Conservation (phyloP, 2,888 invertebrate species). For the Lepidonotus clava region DNA sequence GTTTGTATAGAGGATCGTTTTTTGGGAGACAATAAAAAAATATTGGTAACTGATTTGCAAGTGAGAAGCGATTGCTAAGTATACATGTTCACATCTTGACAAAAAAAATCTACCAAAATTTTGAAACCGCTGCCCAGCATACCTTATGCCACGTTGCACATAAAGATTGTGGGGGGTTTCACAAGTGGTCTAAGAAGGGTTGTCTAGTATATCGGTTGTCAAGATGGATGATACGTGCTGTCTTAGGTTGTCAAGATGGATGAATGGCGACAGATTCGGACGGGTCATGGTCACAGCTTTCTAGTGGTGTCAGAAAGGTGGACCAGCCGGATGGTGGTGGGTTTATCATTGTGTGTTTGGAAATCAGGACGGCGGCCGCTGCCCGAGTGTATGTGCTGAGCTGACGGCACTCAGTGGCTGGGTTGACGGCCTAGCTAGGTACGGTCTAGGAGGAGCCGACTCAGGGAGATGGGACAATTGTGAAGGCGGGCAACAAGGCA, state of each 20-base stretch:
- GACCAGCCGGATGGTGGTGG: no score
- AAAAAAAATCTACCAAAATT: neutral
- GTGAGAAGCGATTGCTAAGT: no score
- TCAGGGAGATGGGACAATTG: neutral
- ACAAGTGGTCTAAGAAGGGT: neutral
- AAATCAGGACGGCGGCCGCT: no score
- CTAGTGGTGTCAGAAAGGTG: conserved; percentile 7
- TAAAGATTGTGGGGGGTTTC: neutral
- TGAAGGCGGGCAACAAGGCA: neutral
- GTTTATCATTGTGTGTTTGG: no score
- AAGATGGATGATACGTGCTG: neutral
- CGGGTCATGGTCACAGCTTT: no score
- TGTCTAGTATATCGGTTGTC: conserved; percentile 16
- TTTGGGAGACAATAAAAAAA: no score
- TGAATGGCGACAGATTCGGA: neutral
- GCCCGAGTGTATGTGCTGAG: neutral
- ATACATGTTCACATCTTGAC: no score
- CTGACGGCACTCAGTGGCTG: no score
- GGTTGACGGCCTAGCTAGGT: neutral
- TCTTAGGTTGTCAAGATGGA: conserved; percentile 17
- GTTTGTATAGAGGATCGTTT: no score
- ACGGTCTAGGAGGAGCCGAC: neutral
- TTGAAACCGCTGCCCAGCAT: conserved; percentile 4
- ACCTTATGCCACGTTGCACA: neutral
- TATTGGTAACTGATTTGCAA: no score